These are phyloP conservation scores for Meloidogyne floridensis DNA, from an alignment of 1,140 invertebrate species.

Conservation along the genomic window DNA sequence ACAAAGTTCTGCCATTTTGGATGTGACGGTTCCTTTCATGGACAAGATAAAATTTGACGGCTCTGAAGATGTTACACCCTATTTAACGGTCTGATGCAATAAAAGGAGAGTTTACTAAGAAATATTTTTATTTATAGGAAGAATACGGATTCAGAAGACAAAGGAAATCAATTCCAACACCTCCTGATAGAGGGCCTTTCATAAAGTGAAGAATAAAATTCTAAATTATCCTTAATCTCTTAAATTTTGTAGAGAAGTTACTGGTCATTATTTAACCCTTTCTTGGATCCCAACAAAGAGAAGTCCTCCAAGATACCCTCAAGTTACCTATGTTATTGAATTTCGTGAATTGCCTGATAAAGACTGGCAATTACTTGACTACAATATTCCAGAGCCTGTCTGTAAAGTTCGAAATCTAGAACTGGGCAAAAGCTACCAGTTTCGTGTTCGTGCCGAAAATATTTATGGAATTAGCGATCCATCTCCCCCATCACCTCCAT, in stretches of 20 bases:
- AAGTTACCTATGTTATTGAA: conserved; percentile 65
- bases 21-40: conserved; percentile 56
- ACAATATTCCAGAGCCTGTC: conserved; percentile 65
- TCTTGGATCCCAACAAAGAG: conserved; percentile 66
- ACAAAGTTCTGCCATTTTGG: conserved; percentile 57
- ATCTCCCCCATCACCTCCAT: conserved; percentile 70
- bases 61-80: conserved; percentile 61
- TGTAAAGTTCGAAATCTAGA: conserved; percentile 66
- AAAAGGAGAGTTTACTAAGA: background rate
- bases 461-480: conserved; percentile 95
- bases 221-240: no score
- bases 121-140: conserved; percentile 30
- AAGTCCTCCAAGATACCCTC: conserved; percentile 61
- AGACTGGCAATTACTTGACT: conserved; percentile 64
- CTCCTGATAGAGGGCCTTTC: conserved; percentile 63
- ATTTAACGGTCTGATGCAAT: conserved; percentile 46
- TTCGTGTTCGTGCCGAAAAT: conserved; percentile 89
- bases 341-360: conserved; percentile 65
- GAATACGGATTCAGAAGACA: conserved; percentile 64
- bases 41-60: conserved; percentile 65
- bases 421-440: conserved; percentile 68
- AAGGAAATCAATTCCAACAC: conserved; percentile 59
- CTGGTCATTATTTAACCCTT: conserved; percentile 64
- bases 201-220: conserved; percentile 49
- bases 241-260: conserved; percentile 50